A percentile compares a stretch with the other conserved stretches of the same genome.
Conservation (phyloP, 2,888 invertebrate genomes). For the Dicycla oo region DNA sequence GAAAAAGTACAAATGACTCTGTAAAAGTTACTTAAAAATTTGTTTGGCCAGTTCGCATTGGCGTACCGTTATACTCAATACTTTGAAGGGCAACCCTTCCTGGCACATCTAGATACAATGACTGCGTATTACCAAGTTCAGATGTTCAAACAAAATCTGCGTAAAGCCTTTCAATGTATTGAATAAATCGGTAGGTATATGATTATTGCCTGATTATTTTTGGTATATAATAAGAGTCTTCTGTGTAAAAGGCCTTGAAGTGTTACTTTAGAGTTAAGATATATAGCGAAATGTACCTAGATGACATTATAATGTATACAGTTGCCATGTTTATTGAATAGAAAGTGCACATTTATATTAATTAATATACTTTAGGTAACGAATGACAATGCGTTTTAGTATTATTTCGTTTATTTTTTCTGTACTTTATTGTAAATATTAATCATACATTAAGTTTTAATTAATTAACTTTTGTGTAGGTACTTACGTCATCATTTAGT, state of each 20-base stretch:
- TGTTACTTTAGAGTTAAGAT: constrained; percentile 74
- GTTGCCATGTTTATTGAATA: constrained; percentile 83
- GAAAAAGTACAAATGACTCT: constrained; percentile 46
- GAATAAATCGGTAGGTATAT: constrained; percentile 34
- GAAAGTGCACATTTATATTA: constrained; percentile 69
- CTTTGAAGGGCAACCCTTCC: background rate
- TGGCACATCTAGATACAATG: constrained; percentile 4
- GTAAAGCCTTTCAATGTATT: background rate
- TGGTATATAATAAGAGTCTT: constrained; percentile 68
- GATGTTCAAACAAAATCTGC: background rate
- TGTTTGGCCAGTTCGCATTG: constrained; percentile 38
- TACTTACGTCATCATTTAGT: constrained; percentile 45
- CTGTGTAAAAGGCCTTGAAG: constrained; percentile 80
- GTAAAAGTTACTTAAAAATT: constrained; percentile 34
- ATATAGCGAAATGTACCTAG: constrained; percentile 70
- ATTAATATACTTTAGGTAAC: constrained; percentile 67
- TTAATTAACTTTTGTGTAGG: constrained; percentile 54
- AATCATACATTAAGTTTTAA: constrained; percentile 50
- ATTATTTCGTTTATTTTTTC: constrained; percentile 82
- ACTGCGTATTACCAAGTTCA: background rate
- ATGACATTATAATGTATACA: constrained; percentile 69
- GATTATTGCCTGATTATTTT: constrained; percentile 49
- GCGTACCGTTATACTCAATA: constrained; percentile 34
- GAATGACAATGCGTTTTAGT: constrained; percentile 88
- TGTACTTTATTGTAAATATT: constrained; percentile 68